Percentiles rank a stretch among this genome's conserved stretches.
Conservation (phyloP, 2,113 vertebrate genomes). For the Vulpes vulpes region DNA sequence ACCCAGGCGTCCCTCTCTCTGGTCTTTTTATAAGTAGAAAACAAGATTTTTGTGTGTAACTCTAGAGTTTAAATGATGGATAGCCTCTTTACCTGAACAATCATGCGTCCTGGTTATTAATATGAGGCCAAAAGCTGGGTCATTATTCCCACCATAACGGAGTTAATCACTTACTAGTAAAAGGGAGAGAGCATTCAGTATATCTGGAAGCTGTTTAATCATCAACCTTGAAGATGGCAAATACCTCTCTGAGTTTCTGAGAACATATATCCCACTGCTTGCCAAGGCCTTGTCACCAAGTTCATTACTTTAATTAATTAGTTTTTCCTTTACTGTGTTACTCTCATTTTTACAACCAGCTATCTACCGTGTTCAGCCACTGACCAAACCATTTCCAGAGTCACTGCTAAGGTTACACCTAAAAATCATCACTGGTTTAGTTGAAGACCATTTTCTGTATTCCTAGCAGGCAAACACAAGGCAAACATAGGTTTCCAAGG, state of each 20-base stretch:
- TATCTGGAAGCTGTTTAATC: slow-evolving; percentile 28
- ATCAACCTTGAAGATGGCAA: slow-evolving; percentile 38
- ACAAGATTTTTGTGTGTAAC: not conserved
- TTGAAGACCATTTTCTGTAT: not conserved
- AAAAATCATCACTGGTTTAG: not conserved
- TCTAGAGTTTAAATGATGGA: not conserved
- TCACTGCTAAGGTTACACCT: not conserved
- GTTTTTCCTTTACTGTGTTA: not conserved
- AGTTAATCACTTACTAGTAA: slow-evolving; percentile 48
- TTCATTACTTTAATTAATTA: slow-evolving; percentile 29
- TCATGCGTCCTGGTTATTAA: not conserved
- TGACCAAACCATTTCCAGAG: slow-evolving; percentile 15
- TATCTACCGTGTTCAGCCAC: not conserved
- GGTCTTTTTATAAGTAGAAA: not conserved
- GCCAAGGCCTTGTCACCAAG: not conserved
- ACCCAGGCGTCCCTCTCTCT: too few relatives aligned
- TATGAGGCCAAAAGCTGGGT: not conserved
- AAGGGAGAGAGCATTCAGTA: not conserved
- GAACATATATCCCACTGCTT: not conserved
- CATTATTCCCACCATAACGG: not conserved
- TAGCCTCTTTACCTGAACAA: not conserved
- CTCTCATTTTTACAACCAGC: not conserved
- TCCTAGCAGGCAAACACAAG: not conserved
- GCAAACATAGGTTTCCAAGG: not conserved
- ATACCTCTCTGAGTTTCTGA: not conserved